Evolutionary conservation across 2,888 invertebrate genomes (phyloP).

Genomic region (Exocentrus adspersus): DNA sequence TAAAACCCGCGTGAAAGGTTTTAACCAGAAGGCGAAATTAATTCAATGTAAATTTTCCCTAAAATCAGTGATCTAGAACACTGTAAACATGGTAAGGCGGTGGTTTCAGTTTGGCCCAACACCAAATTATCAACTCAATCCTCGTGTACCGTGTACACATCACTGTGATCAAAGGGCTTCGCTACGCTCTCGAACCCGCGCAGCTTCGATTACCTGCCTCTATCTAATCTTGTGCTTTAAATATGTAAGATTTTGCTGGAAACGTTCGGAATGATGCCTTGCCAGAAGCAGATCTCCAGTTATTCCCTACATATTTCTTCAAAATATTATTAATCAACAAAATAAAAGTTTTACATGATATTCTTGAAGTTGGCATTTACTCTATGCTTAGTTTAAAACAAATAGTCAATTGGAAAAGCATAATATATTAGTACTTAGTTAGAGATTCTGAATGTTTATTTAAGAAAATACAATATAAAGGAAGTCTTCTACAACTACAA

Average conservation of each 20-base stretch:
- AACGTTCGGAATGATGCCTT: slow-evolving; percentile 21
- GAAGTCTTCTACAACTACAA: no score
- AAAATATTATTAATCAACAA: background rate
- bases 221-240: slow-evolving; percentile 55
- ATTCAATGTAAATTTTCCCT: slow-evolving; percentile 55
- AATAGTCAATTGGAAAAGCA: no score
- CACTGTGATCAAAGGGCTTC: slow-evolving; percentile 58
- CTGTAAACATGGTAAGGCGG: slow-evolving; percentile 58
- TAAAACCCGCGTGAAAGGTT: slow-evolving; percentile 34
- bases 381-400: no score
- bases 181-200: slow-evolving; percentile 46
- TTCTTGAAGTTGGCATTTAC: background rate
- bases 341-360: background rate
- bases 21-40: slow-evolving; percentile 43
- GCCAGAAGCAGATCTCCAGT: slow-evolving; percentile 12
- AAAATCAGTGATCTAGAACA: slow-evolving; percentile 60
- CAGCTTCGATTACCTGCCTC: slow-evolving; percentile 59
- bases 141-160: slow-evolving; percentile 59
- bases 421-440: no score
- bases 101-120: slow-evolving; percentile 55
- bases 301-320: background rate
- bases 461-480: no score
- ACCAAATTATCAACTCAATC: slow-evolving; percentile 60
- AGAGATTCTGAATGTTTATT: no score
- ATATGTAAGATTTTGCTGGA: slow-evolving; percentile 49